Evolutionary conservation across 30 jellyfish, hydroid and myxozoan species (phyloP), one percentile per base, ranked within the genome.

Genomic region (Hydra vulgaris): DNA sequence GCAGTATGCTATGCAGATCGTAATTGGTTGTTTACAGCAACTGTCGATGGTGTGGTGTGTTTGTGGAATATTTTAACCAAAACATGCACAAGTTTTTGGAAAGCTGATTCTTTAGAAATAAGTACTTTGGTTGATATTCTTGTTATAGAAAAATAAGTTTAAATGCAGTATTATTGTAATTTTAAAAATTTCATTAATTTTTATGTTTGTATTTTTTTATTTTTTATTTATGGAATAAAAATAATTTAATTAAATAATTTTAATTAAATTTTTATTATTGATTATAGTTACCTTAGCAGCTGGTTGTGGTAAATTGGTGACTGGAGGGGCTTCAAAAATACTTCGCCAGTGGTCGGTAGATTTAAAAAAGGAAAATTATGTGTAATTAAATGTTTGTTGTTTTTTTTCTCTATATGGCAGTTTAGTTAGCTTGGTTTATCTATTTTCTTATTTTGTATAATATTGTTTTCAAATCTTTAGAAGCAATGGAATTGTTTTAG

Each of bases 11-110:
- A 56, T 61, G 53, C 79, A 3, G 82, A 25, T 7, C 21, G 54
- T 18, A 8, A 78, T 52, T 23, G 24, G 54, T 25, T 78, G 82
- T 78, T 26, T 4, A 78, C 85, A 0, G 85, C 79, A 1, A 27
- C 85, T 54, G 66, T 80, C 53, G 20, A 78, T 20, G 97, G 97
- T 54, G 96, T 82, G 17, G 76, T 91, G 0, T 82, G 94, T 26
- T 94, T 89, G 0, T 91, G 97, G 97, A 91, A 86, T 55, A 83
- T 89, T 18, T 72, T 90, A 53, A 75, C 83, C 68, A 91, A 84
- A 55, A 78, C 79, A 23, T 91, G 97, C 74, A 82, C 87, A 66
- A 82, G 83, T 95, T 96, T 85, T 27, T 91, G 97, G 97, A 81
- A 85, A 83, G 95, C 93, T 7, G 97, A 91, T 81, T 74, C 66